phyloP scores from a whole-genome alignment of 2,888 invertebrate species.

The Conchocele bisecta region DNA sequence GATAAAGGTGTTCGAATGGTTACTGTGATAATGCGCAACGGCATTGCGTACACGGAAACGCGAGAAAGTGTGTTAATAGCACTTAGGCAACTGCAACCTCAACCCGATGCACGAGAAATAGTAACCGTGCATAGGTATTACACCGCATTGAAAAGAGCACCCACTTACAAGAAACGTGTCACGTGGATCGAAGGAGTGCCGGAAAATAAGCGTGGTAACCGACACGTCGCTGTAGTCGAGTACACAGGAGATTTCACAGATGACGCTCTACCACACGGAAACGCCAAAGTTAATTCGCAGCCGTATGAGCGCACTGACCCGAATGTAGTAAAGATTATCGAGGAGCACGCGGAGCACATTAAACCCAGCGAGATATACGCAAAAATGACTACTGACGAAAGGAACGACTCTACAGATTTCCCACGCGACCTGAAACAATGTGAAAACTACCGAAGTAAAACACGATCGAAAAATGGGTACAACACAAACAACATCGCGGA shows the following conservation, averaged over 20 bases:
- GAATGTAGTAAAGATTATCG: not conserved
- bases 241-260: not conserved
- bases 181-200: not conserved
- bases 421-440: too few species aligned
- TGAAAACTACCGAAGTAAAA: too few species aligned
- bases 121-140: not conserved
- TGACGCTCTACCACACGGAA: not conserved
- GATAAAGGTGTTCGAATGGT: not conserved
- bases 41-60: not conserved
- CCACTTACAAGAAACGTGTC: not conserved
- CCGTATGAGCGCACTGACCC: not conserved
- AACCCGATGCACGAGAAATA: too few species aligned
- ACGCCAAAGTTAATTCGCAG: not conserved
- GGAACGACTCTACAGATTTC: not conserved
- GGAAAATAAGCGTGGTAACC: not conserved
- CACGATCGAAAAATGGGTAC: too few species aligned
- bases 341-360: not conserved
- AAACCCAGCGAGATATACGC: not conserved
- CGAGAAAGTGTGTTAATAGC: too few species aligned
- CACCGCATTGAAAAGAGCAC: not conserved
- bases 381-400: not conserved
- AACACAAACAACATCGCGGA: conserved; percentile 12
- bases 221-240: too few species aligned
- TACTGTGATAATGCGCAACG: not conserved
- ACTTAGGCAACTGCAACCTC: too few species aligned